Conservation (phyloP, 1,140 invertebrate genomes). For the Aporrectodea caliginosa region DNA sequence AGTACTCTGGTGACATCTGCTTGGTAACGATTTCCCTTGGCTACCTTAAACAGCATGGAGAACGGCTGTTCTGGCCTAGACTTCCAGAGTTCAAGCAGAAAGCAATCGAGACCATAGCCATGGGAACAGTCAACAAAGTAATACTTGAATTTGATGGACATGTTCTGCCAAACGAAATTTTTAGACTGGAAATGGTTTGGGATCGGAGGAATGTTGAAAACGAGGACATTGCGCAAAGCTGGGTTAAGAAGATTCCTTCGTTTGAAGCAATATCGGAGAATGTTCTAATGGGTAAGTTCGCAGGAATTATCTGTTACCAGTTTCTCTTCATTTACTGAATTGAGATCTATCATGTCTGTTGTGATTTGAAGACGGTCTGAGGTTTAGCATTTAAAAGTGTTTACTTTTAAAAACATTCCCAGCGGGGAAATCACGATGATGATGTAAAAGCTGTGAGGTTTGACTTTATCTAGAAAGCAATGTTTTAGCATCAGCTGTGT, state of each 20-base stretch:
- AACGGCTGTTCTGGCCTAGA: slow-evolving; percentile 74
- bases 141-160: slow-evolving; percentile 76
- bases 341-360: too few species aligned
- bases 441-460: too few species aligned
- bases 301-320: too few species aligned
- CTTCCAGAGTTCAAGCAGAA: slow-evolving; percentile 79
- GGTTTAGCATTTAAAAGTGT: too few species aligned
- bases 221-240: slow-evolving; percentile 53
- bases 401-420: too few species aligned
- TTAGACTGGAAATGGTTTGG: slow-evolving; percentile 50
- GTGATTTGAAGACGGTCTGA: too few species aligned
- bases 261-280: slow-evolving; percentile 63
- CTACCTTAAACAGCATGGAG: slow-evolving; percentile 75
- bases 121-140: slow-evolving; percentile 79
- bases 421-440: too few species aligned
- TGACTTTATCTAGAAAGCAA: too few species aligned
- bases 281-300: slow-evolving; percentile 61
- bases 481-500: too few species aligned
- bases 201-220: slow-evolving; percentile 35
- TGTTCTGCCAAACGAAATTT: slow-evolving; percentile 28
- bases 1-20: slow-evolving; percentile 73
- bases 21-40: slow-evolving; percentile 88
- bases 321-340: too few species aligned
- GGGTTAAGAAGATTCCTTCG: slow-evolving; percentile 91
- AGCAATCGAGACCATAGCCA: slow-evolving; percentile 77